Conservation (phyloP, 2,113 vertebrate genomes). For the Lasiurus borealis region DNA sequence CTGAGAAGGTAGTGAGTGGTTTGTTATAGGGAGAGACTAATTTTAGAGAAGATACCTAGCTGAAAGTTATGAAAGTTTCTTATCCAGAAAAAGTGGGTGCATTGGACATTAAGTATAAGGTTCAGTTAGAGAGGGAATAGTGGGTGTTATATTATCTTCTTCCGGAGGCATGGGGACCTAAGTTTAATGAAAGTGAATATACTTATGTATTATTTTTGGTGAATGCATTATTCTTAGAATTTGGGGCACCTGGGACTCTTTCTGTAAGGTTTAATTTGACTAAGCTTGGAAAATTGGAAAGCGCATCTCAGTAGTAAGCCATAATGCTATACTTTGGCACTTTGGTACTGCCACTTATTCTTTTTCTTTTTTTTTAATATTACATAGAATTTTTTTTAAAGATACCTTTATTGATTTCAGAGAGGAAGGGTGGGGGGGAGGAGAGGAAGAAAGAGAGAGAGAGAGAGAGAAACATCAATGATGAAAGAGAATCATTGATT, state of each 20-base stretch:
- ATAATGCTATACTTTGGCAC: not conserved
- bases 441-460: too few relatives aligned
- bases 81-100: not conserved
- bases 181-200: constrained; percentile 38
- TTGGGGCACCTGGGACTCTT: not conserved
- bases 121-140: not conserved
- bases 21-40: constrained; percentile 37
- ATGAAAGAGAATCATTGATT: too few relatives aligned
- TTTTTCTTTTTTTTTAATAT: too few relatives aligned
- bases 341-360: not conserved
- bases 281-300: not conserved
- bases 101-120: not conserved
- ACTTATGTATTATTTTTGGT: not conserved
- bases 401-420: too few relatives aligned
- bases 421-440: too few relatives aligned
- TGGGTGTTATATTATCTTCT: not conserved
- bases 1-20: not conserved
- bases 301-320: not conserved
- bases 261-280: not conserved
- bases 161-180: accelerated
- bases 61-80: constrained; percentile 8
- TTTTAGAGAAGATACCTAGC: constrained; percentile 15
- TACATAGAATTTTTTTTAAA: too few relatives aligned
- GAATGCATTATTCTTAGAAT: constrained; percentile 11
- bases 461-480: too few relatives aligned